These are phyloP conservation scores for Pipistrellus pygmaeus DNA, from an alignment of 2,797 vertebrate species.

Conservation along the genomic window DNA sequence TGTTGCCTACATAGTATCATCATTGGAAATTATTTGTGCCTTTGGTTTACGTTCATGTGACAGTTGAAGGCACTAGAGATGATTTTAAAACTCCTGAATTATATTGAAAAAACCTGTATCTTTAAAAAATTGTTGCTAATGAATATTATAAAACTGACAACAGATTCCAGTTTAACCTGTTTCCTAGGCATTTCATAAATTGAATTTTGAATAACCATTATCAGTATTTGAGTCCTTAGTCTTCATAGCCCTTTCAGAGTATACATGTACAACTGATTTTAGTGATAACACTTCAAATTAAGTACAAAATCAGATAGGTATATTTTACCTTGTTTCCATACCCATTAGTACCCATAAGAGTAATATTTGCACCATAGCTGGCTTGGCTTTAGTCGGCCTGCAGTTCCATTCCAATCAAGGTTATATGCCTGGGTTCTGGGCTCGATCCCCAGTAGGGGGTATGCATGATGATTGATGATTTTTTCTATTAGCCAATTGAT, in stretches of 20 bases:
- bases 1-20: slow-evolving; percentile 24
- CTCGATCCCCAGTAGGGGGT: too few relatives aligned
- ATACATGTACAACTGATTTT: neutral
- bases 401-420: too few relatives aligned
- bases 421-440: too few relatives aligned
- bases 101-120: neutral
- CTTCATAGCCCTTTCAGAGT: neutral
- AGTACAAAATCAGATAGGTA: neutral
- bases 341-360: neutral
- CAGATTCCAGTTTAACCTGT: neutral
- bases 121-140: neutral
- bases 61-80: neutral
- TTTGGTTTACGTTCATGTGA: neutral
- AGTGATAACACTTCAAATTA: neutral
- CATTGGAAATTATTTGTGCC: slow-evolving; percentile 41
- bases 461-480: too few relatives aligned
- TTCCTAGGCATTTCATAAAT: neutral
- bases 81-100: slow-evolving; percentile 58
- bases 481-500: too few relatives aligned
- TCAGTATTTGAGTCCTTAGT: neutral
- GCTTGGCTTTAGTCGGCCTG: too few relatives aligned
- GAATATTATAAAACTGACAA: neutral
- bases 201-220: neutral
- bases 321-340: neutral
- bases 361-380: neutral